Evolutionary conservation across 2,888 invertebrate genomes (phyloP).

Genomic region (Taphrorychus bicolor): DNA sequence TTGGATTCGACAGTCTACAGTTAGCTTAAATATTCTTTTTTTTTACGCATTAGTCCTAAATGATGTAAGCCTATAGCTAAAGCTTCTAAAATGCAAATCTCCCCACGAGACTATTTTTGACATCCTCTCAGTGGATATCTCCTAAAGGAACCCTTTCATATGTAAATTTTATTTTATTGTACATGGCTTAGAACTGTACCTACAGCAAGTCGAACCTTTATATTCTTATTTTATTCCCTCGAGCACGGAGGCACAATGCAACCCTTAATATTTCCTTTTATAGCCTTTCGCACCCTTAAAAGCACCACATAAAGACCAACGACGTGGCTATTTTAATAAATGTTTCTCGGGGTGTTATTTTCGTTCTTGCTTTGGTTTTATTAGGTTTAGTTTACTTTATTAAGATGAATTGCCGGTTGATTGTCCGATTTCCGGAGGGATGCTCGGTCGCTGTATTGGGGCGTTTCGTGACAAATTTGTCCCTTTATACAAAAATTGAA

Average conservation of each 20-base stretch:
- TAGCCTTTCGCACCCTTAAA: constrained; percentile 37
- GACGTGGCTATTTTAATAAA: constrained; percentile 36
- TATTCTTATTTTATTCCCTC: constrained; percentile 36
- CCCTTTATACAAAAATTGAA: not conserved
- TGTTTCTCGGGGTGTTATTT: constrained; percentile 33
- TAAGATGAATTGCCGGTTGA: constrained; percentile 33
- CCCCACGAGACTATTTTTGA: not conserved
- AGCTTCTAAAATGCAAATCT: not conserved
- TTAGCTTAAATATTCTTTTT: too few relatives aligned
- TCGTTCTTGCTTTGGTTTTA: constrained; percentile 30
- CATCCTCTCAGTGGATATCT: constrained; percentile 4
- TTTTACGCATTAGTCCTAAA: too few relatives aligned
- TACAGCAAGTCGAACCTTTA: constrained; percentile 36
- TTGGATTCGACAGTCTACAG: too few relatives aligned
- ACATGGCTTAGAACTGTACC: constrained; percentile 33
- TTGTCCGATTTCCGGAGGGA: constrained; percentile 17
- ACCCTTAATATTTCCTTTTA: constrained; percentile 40
- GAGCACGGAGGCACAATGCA: constrained; percentile 35
- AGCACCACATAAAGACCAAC: constrained; percentile 30
- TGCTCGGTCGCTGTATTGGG: not conserved
- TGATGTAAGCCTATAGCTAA: too few relatives aligned
- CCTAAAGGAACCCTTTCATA: constrained; percentile 28
- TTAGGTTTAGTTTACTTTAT: constrained; percentile 32
- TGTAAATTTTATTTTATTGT: constrained; percentile 39
- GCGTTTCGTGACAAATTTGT: not conserved